Base-by-base conservation (phyloP, 2,888 invertebrate genomes). In the Lithosia quadra region DNA sequence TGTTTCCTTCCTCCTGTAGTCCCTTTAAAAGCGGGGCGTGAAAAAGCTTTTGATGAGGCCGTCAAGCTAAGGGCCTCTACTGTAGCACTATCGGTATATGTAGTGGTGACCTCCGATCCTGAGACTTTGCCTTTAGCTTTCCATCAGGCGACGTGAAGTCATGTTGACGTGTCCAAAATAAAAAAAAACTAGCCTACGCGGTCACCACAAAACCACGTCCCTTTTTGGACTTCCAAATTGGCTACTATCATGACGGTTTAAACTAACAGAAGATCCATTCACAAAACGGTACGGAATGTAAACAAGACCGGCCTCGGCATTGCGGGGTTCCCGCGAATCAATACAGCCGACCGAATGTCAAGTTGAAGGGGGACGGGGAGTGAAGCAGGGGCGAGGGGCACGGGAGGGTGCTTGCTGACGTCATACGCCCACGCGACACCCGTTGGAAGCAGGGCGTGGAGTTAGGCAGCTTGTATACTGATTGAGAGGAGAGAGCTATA, bases 331-430 rank as follows among this genome's bases (percentile, higher is more conserved):
- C 72, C 66, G 83, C 74, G 68, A 80, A 88, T 90, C 90, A 86
- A 89, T 90, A 88, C 81, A 85, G 87, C 85, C 77, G 79, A 64
- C 84, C 85, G 88, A 90, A 90, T 90, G 90, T 90, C 90, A 90
- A 90, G 90, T 90, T 90, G 88, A 90, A 86, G 86, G 84, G 87
- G 80, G 74, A 24, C 58, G 68, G 70, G 76, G 73, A 57, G 36
- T 33, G 55, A 62, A 57, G 59, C 28, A 49, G 56, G 43, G 36
- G 57, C 39, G 28, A n/a, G 33, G 43, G 7, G 63, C 39, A 62
- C 21, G 43, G 22, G 64, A 43, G 59, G 21, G 33, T 63, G 60
- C 63, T 71, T 59, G 68, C 76, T 90, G 90, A 90, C 90, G 90
- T 90, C 90, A 88, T 79, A 81, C 88, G 84, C 88, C 84, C 84